Evolutionary conservation across 2,888 invertebrate species (phyloP).

Genomic region (Mycalesis mineus): DNA sequence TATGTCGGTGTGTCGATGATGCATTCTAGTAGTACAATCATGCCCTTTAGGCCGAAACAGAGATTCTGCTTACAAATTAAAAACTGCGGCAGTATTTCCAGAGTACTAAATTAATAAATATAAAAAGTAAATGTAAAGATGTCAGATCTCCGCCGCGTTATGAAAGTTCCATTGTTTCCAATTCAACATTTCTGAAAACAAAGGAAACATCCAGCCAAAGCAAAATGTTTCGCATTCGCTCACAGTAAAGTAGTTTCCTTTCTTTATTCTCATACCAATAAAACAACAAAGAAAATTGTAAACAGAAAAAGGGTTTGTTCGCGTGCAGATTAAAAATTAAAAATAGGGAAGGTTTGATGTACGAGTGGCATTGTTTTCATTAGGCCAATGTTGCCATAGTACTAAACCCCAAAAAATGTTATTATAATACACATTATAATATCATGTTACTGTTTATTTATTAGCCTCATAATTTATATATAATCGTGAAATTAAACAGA

Average conservation of each 20-base stretch:
- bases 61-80: too few relatives aligned
- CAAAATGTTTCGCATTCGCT: conserved; percentile 6
- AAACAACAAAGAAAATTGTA: conserved; percentile 20
- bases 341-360: conserved; percentile 7
- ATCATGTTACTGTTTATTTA: not conserved
- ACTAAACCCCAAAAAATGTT: not conserved
- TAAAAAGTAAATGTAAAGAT: not conserved
- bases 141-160: not conserved
- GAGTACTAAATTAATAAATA: not conserved
- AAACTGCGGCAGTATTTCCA: too few relatives aligned
- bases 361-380: conserved; percentile 10
- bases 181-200: not conserved
- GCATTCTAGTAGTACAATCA: too few relatives aligned
- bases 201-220: conserved; percentile 1
- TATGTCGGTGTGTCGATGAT: too few relatives aligned
- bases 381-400: conserved; percentile 2
- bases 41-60: too few relatives aligned
- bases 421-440: not conserved
- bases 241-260: conserved; percentile 3
- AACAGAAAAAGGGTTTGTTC: conserved; percentile 17
- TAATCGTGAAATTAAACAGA: conserved; percentile 7
- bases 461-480: conserved; percentile 13
- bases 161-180: not conserved
- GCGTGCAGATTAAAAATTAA: conserved; percentile 24
- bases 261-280: conserved; percentile 22